phyloP scores from a whole-genome alignment of 2,797 vertebrate genomes.

The Galago senegalensis region DNA sequence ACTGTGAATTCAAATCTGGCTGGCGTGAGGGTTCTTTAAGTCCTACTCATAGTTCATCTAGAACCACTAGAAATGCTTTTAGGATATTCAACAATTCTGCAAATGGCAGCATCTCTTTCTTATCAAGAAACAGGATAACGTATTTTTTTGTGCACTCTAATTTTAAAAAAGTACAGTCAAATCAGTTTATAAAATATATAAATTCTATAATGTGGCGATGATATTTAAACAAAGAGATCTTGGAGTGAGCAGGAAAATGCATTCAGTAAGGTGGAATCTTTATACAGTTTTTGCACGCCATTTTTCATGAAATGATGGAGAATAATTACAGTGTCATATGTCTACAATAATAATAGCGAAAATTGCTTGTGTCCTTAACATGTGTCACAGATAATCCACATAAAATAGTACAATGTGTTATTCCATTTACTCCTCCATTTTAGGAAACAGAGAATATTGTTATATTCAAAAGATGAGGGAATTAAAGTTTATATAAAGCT shows the following conservation, averaged over 20 bases:
- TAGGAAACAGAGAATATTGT: not conserved
- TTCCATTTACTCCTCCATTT: not conserved
- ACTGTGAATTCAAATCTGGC: not conserved
- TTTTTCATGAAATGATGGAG: not conserved
- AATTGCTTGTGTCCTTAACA: not conserved
- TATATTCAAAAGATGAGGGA: not conserved
- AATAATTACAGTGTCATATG: not conserved
- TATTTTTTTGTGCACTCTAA: slow-evolving; percentile 30
- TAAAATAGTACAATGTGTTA: not conserved
- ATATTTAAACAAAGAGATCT: slow-evolving; percentile 3
- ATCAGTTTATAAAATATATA: not conserved
- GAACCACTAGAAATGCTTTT: slow-evolving; percentile 47
- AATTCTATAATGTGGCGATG: not conserved
- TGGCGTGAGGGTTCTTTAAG: not conserved
- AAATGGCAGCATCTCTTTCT: slow-evolving; percentile 31
- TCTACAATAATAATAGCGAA: not conserved
- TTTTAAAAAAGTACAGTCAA: not conserved
- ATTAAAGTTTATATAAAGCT: not conserved
- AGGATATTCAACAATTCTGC: slow-evolving; percentile 6
- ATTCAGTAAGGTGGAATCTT: not conserved
- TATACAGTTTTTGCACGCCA: not conserved
- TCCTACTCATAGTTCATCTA: not conserved
- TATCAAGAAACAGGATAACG: not conserved
- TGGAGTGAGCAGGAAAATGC: not conserved
- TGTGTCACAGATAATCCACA: not conserved